phyloP scores from a whole-genome alignment of 1,140 invertebrate species.

The Drosophila melanica region DNA sequence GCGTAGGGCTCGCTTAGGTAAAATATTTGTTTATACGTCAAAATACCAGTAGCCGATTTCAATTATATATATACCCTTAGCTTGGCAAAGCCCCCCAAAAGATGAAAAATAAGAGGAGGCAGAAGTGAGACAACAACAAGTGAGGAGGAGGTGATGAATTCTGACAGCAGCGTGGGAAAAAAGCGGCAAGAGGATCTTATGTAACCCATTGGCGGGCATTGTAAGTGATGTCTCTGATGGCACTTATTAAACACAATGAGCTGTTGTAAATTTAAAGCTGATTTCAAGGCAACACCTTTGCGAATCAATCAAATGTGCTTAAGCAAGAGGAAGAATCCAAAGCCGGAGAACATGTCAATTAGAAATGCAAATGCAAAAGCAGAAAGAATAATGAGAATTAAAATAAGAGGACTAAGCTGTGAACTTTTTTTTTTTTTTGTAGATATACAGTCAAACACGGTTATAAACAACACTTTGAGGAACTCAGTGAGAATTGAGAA shows the following conservation, averaged over 20 bases:
- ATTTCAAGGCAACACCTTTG: slow-evolving; percentile 55
- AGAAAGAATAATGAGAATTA: slow-evolving; percentile 3
- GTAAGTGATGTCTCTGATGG: slow-evolving; percentile 45
- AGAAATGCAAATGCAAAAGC: slow-evolving; percentile 57
- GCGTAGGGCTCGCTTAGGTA: slow-evolving; percentile 52
- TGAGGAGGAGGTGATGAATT: slow-evolving; percentile 52
- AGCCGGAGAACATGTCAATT: slow-evolving; percentile 48
- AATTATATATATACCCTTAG: slow-evolving; percentile 51
- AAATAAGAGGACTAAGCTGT: neutral
- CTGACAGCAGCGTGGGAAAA: slow-evolving; percentile 70
- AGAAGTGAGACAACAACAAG: slow-evolving; percentile 23
- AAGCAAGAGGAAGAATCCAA: slow-evolving; percentile 18
- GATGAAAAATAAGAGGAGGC: slow-evolving; percentile 18
- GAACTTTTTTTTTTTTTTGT: too few relatives aligned
- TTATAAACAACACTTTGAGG: too few relatives aligned
- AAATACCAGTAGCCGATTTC: slow-evolving; percentile 81
- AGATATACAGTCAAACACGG: neutral
- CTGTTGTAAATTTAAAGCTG: slow-evolving; percentile 74
- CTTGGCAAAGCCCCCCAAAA: slow-evolving; percentile 10
- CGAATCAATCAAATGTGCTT: slow-evolving; percentile 58
- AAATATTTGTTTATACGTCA: slow-evolving; percentile 77
- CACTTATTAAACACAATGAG: slow-evolving; percentile 69
- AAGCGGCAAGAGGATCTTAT: slow-evolving; percentile 47
- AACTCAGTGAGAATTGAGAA: neutral
- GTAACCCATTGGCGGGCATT: slow-evolving; percentile 41